Evolutionary conservation across 2,888 invertebrate species (phyloP), one percentile per base, ranked within the genome.

Genomic region (Plebejus melissa): DNA sequence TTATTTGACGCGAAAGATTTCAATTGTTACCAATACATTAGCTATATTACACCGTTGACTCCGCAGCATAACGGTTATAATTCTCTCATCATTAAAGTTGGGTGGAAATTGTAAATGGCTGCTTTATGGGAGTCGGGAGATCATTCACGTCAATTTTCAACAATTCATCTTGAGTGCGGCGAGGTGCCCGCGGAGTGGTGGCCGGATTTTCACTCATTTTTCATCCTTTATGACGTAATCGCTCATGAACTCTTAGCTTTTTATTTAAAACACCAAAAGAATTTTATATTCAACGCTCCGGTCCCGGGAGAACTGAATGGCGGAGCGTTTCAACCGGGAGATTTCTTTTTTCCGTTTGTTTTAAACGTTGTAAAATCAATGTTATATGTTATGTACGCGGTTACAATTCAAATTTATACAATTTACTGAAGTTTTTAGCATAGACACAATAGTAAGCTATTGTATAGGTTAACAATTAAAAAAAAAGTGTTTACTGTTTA

Each of bases 191-290:
- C 77, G 76, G 80, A 83, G 84, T 83, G 82, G 84, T 83, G 84
- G 84, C 84, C 82, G 86, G 86, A 85, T 88, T 88, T 87, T 84
- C 84, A 86, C 87, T 90, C 88, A 90, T 91, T 90, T 90, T 90
- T 90, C 90, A 91, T 83, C 84, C 86, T 86, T 83, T 87, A 87
- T 87, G 88, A 90, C 90, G 86, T 90, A 90, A 90, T 91, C 89
- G 90, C 85, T 90, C 89, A 90, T 87, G 86, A 90, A 89, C 87
- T 88, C 86, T 85, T 85, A 84, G 85, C 87, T 85, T 89, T 90
- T 90, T 88, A 88, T 90, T 90, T 88, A 85, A 84, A 85, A 86
- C 88, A 86, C 86, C 82, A 84, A 82, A 84, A 80, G 86, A 87
- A 85, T 90, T 90, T 88, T 86, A 87, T 87, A 87, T 88, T 87